Evolutionary conservation across 2,888 invertebrate genomes (phyloP).

Genomic region (Morpho achilles): DNA sequence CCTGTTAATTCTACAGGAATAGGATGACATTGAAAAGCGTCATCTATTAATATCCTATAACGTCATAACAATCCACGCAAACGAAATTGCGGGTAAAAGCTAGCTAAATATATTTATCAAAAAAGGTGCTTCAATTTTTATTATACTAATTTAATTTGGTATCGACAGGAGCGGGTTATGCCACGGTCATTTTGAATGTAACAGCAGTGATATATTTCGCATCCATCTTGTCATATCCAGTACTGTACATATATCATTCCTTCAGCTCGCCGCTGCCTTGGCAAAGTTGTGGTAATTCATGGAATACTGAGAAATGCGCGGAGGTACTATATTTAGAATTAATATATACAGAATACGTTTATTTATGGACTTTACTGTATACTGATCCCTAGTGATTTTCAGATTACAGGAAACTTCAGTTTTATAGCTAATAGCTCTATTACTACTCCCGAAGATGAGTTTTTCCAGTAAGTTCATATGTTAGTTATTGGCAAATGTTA

Average conservation of each 20-base stretch:
- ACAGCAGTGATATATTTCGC: constrained; percentile 92
- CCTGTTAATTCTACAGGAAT: too few species aligned
- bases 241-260: constrained; percentile 88
- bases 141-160: neutral
- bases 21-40: too few species aligned
- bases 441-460: constrained; percentile 88
- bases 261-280: constrained; percentile 85
- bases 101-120: too few species aligned
- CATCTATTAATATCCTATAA: too few species aligned
- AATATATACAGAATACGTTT: constrained; percentile 12
- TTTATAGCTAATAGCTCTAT: constrained; percentile 52
- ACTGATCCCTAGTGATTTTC: constrained; percentile 32
- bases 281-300: constrained; percentile 86
- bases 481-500: too few species aligned
- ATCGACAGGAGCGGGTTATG: constrained; percentile 89
- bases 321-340: constrained; percentile 58
- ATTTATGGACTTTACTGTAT: constrained; percentile 11
- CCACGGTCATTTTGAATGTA: constrained; percentile 88
- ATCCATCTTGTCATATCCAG: constrained; percentile 90
- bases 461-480: constrained; percentile 84
- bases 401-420: constrained; percentile 62
- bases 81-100: too few species aligned
- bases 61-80: too few species aligned
- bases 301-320: constrained; percentile 89
- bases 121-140: neutral